These are phyloP conservation scores for Patella depressa DNA, from an alignment of 2,888 invertebrate genomes.

Conservation along the genomic window DNA sequence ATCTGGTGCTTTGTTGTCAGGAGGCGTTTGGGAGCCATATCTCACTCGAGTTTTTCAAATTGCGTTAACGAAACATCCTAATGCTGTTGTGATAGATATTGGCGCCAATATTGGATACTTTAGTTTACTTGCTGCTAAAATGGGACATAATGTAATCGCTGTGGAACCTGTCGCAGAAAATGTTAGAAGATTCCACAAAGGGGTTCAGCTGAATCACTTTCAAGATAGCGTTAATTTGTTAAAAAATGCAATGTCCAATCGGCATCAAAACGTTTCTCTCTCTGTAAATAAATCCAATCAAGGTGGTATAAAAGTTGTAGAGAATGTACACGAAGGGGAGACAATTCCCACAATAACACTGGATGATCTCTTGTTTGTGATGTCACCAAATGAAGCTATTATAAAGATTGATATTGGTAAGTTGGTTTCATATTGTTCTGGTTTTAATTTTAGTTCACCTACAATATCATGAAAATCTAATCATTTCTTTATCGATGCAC, in stretches of 20 bases:
- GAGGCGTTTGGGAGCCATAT: conserved; percentile 63
- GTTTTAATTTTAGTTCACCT: no score
- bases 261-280: conserved; percentile 44
- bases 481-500: no score
- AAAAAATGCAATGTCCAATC: conserved; percentile 52
- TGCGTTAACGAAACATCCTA: conserved; percentile 43
- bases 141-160: conserved; percentile 61
- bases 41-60: conserved; percentile 52
- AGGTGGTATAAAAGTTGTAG: conserved; percentile 53
- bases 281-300: conserved; percentile 50
- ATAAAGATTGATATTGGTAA: conserved; percentile 61
- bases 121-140: conserved; percentile 57
- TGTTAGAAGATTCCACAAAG: conserved; percentile 45
- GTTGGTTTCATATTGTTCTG: neutral
- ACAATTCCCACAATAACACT: conserved; percentile 38
- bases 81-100: conserved; percentile 59
- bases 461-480: no score
- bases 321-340: conserved; percentile 21
- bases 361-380: conserved; percentile 48
- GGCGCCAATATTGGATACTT: conserved; percentile 63
- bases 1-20: conserved; percentile 49
- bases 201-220: conserved; percentile 39
- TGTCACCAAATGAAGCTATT: conserved; percentile 42
- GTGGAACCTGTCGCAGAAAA: conserved; percentile 62
- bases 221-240: conserved; percentile 46